Conservation (phyloP, 1,140 invertebrate species). For the Linepithema humile region DNA sequence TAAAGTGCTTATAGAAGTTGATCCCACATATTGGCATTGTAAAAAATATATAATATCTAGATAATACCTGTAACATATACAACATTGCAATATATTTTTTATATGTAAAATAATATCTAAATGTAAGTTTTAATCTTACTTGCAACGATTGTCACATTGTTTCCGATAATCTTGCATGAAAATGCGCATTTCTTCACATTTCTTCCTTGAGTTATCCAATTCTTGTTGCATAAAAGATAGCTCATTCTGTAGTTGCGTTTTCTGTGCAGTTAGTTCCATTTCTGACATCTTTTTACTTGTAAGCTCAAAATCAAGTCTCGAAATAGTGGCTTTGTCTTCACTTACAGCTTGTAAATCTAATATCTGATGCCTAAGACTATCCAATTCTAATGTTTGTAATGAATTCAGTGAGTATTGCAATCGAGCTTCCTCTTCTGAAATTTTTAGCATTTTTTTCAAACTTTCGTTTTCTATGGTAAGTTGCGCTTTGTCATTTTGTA, state of each 20-base stretch:
- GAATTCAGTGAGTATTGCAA: conserved; percentile 76
- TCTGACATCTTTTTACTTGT: conserved; percentile 73
- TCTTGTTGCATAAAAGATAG: conserved; percentile 68
- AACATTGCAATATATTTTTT: background rate
- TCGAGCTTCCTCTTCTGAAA: conserved; percentile 78
- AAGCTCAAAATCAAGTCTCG: conserved; percentile 81
- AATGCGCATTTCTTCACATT: conserved; percentile 65
- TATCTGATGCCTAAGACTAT: conserved; percentile 87
- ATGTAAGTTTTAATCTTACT: conserved; percentile 59
- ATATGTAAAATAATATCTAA: background rate
- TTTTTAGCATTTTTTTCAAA: conserved; percentile 74
- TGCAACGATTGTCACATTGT: conserved; percentile 73
- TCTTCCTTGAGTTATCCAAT: conserved; percentile 67
- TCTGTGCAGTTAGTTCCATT: conserved; percentile 69
- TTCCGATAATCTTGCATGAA: conserved; percentile 73
- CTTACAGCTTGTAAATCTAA: conserved; percentile 87
- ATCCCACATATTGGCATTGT: conserved; percentile 77
- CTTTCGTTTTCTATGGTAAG: conserved; percentile 73
- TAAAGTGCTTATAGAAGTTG: conserved; percentile 74
- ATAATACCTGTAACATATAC: conserved; percentile 47
- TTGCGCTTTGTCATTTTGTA: conserved; percentile 48
- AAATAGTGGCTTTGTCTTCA: conserved; percentile 87
- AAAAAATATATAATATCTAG: conserved; percentile 75
- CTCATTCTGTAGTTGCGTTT: conserved; percentile 71
- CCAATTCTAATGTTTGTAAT: conserved; percentile 83